Evolutionary conservation across 2,888 invertebrate species (phyloP).

Genomic region (Chymomyza amoena): DNA sequence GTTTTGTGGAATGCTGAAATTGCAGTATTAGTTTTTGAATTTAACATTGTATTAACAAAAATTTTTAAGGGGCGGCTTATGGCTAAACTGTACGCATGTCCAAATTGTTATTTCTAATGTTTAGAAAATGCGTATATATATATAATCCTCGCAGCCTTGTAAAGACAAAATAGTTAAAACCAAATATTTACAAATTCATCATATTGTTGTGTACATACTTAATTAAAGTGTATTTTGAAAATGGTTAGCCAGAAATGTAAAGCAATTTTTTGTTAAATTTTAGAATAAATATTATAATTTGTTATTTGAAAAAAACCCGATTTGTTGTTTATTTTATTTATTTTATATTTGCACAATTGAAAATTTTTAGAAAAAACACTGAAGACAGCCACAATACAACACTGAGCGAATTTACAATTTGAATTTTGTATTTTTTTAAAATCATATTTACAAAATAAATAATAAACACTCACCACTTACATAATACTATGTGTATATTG

Average conservation of each 20-base stretch:
- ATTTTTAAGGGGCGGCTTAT: background rate
- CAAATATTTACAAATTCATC: constrained; percentile 54
- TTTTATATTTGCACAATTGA: constrained; percentile 6
- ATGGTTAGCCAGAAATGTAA: constrained; percentile 32
- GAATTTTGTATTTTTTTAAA: background rate
- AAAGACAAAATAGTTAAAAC: constrained; percentile 43
- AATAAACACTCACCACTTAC: constrained; percentile 34
- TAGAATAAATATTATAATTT: constrained; percentile 25
- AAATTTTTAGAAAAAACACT: background rate
- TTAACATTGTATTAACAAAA: constrained; percentile 34
- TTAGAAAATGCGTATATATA: constrained; percentile 17
- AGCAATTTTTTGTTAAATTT: constrained; percentile 29
- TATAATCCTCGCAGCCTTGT: constrained; percentile 57
- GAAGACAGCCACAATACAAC: background rate
- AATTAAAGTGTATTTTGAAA: constrained; percentile 1
- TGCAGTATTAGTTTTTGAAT: constrained; percentile 65
- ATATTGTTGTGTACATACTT: constrained; percentile 10
- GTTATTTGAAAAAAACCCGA: background rate
- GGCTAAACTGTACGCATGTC: constrained; percentile 19
- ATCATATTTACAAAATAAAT: constrained; percentile 12
- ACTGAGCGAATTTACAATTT: background rate
- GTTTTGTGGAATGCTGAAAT: constrained; percentile 39
- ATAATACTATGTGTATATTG: background rate
- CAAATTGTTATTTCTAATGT: constrained; percentile 42
- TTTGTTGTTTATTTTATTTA: background rate